These are phyloP conservation scores for Muraenolepis orangiensis DNA, from an alignment of 2,797 vertebrate species.

Conservation along the genomic window DNA sequence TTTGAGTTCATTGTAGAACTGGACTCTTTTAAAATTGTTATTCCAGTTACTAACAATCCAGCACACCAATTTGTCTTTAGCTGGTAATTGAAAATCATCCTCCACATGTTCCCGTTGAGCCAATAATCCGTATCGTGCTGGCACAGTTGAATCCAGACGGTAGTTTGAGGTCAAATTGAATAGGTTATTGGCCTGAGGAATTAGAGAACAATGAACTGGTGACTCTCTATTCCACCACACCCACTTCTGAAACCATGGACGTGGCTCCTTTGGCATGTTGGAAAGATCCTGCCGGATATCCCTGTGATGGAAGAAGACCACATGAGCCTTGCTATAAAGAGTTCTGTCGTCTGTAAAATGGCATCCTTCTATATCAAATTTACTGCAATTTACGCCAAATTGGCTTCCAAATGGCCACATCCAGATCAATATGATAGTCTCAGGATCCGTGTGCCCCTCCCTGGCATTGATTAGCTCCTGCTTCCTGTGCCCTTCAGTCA, in stretches of 20 bases:
- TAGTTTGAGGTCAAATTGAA: conserved; percentile 51
- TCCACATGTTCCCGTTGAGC: background rate
- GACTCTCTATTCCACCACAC: conserved; percentile 54
- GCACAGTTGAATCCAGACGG: conserved; percentile 36
- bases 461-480: background rate
- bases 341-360: conserved; percentile 22
- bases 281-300: conserved; percentile 14
- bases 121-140: conserved; percentile 32
- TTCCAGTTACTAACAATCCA: conserved; percentile 41
- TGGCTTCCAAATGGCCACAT: background rate
- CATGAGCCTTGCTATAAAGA: conserved; percentile 31
- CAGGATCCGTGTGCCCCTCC: background rate
- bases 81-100: conserved; percentile 25
- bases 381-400: background rate
- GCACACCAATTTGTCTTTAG: conserved; percentile 36
- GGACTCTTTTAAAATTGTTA: accelerated
- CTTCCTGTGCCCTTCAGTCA: background rate
- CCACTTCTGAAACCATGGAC: conserved; percentile 48
- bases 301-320: conserved; percentile 45
- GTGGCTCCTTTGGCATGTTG: conserved; percentile 13
- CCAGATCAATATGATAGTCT: conserved; percentile 24
- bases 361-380: conserved; percentile 10
- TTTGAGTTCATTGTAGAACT: conserved; percentile 32
- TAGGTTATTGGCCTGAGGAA: background rate
- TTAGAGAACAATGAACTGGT: background rate